Evolutionary conservation across 2,888 invertebrate genomes (phyloP).

Genomic region (Byasa hedistus): DNA sequence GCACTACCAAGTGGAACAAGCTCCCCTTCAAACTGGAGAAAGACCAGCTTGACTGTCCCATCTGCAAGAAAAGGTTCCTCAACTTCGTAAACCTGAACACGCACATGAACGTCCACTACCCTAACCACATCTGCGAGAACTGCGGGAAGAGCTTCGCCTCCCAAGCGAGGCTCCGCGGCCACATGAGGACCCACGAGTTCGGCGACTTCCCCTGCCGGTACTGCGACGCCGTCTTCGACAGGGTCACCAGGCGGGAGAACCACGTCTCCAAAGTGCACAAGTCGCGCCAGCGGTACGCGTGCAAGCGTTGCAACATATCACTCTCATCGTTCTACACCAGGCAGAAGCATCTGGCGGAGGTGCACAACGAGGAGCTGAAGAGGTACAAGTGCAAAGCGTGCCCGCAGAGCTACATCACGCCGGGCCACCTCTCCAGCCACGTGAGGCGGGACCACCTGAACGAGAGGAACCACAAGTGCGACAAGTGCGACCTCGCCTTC

Average conservation of each 20-base stretch:
- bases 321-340: constrained; percentile 67
- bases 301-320: constrained; percentile 65
- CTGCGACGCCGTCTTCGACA: constrained; percentile 64
- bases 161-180: constrained; percentile 69
- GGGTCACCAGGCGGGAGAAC: constrained; percentile 68
- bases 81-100: constrained; percentile 70
- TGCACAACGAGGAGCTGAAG: constrained; percentile 70
- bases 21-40: constrained; percentile 71
- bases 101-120: constrained; percentile 77
- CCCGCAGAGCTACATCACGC: constrained; percentile 71
- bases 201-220: constrained; percentile 68
- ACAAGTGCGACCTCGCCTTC: constrained; percentile 75
- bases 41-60: constrained; percentile 68
- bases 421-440: constrained; percentile 69
- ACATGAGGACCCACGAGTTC: constrained; percentile 75
- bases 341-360: constrained; percentile 71
- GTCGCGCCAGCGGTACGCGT: constrained; percentile 64
- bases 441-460: constrained; percentile 68
- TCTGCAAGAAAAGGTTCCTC: constrained; percentile 65
- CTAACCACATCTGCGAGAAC: constrained; percentile 73
- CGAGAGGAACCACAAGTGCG: constrained; percentile 73
- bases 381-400: constrained; percentile 73
- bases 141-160: constrained; percentile 79
- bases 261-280: constrained; percentile 74
- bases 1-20: constrained; percentile 53